phyloP scores from a whole-genome alignment of 2,888 invertebrate genomes.

The Papilio protenor region DNA sequence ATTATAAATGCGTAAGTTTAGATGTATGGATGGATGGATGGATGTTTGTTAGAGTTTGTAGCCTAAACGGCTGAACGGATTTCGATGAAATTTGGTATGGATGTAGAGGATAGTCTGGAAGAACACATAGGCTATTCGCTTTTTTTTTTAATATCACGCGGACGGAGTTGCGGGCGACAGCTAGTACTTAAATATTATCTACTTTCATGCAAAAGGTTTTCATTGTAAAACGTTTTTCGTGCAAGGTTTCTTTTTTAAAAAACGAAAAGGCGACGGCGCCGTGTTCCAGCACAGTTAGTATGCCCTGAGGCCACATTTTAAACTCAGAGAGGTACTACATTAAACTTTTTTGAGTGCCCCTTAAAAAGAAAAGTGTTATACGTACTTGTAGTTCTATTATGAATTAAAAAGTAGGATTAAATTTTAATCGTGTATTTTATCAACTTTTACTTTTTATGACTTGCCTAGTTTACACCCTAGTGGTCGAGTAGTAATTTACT shows the following conservation, averaged over 20 bases:
- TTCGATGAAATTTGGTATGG: too few species aligned
- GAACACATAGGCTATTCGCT: too few species aligned
- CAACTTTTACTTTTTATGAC: background rate
- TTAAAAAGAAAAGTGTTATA: conserved; percentile 38
- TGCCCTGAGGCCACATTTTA: conserved; percentile 43
- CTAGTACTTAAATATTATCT: background rate
- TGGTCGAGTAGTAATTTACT: too few species aligned
- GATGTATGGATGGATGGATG: too few species aligned
- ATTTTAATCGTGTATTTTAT: background rate
- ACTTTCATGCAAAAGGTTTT: conserved; percentile 30
- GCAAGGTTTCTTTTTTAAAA: conserved; percentile 27
- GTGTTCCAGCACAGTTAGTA: conserved; percentile 36
- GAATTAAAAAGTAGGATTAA: conserved; percentile 12
- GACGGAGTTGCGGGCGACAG: too few species aligned
- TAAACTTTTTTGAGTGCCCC: conserved; percentile 42
- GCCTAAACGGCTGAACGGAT: too few species aligned
- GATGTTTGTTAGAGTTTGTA: too few species aligned
- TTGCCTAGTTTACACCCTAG: background rate
- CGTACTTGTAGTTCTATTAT: conserved; percentile 28
- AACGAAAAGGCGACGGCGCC: conserved; percentile 33
- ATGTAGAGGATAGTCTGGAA: too few species aligned
- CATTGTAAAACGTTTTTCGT: conserved; percentile 37
- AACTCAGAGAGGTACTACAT: conserved; percentile 42
- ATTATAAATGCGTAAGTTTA: too few species aligned
- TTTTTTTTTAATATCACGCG: too few species aligned